Evolutionary conservation across 1,140 invertebrate species (phyloP).

Genomic region (Pseudomyrmex dendroicus): DNA sequence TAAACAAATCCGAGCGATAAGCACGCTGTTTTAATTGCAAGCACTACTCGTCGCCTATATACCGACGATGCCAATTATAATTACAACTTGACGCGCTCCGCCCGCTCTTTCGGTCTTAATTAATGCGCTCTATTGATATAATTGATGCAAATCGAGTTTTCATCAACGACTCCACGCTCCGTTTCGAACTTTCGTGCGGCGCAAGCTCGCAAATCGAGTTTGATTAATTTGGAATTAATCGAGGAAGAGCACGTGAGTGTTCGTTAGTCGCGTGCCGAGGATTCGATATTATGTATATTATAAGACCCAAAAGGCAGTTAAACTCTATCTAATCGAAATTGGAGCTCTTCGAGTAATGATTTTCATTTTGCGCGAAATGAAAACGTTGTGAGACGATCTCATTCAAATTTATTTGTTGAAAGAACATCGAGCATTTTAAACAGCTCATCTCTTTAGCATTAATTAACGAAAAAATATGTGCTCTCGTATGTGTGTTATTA

Average conservation of each 20-base stretch:
- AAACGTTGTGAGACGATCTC: neutral
- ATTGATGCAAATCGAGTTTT: slow-evolving; percentile 46
- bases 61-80: slow-evolving; percentile 51
- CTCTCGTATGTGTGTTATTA: too few species aligned
- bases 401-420: slow-evolving; percentile 16
- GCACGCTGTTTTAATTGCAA: slow-evolving; percentile 47
- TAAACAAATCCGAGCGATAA: slow-evolving; percentile 47
- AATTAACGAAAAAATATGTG: slow-evolving; percentile 13
- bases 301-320: neutral
- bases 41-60: neutral
- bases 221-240: slow-evolving; percentile 42
- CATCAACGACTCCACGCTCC: neutral
- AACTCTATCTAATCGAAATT: neutral
- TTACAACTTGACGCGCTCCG: slow-evolving; percentile 46
- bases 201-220: slow-evolving; percentile 30
- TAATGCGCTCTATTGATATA: slow-evolving; percentile 46
- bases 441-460: neutral
- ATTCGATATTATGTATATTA: neutral
- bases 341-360: slow-evolving; percentile 13
- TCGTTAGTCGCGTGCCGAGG: neutral
- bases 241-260: neutral
- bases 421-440: slow-evolving; percentile 27
- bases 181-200: slow-evolving; percentile 30
- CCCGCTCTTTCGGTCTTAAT: slow-evolving; percentile 46
- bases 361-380: slow-evolving; percentile 18